Conservation (phyloP, 2,113 vertebrate genomes). For the Ondatra zibethicus region DNA sequence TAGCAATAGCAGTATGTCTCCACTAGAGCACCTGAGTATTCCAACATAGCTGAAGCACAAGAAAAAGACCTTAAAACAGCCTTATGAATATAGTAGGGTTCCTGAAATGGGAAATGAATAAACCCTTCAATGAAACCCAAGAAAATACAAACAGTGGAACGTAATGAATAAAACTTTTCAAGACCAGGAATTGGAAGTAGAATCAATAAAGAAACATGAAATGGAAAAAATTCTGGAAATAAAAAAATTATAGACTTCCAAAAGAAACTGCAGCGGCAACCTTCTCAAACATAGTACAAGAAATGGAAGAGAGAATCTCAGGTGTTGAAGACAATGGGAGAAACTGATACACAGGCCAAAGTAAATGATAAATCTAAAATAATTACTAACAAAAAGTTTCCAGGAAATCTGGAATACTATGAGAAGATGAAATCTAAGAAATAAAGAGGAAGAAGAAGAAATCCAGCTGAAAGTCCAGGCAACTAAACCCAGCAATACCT, state of each 20-base stretch:
- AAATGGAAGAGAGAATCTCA: neutral
- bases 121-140: neutral
- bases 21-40: neutral
- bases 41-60: neutral
- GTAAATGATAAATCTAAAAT: neutral
- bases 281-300: neutral
- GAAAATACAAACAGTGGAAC: neutral
- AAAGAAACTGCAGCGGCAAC: neutral
- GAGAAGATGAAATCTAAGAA: neutral
- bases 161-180: neutral
- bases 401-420: neutral
- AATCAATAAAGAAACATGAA: neutral
- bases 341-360: neutral
- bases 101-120: neutral
- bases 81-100: neutral
- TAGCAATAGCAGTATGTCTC: neutral
- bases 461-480: neutral
- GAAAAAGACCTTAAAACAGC: neutral
- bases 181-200: neutral
- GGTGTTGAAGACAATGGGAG: neutral
- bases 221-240: neutral
- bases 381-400: neutral
- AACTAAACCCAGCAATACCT: neutral
- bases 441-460: neutral
- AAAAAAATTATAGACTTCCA: neutral